Conservation (phyloP, 1,140 invertebrate species). For the Drosophila littoralis region DNA sequence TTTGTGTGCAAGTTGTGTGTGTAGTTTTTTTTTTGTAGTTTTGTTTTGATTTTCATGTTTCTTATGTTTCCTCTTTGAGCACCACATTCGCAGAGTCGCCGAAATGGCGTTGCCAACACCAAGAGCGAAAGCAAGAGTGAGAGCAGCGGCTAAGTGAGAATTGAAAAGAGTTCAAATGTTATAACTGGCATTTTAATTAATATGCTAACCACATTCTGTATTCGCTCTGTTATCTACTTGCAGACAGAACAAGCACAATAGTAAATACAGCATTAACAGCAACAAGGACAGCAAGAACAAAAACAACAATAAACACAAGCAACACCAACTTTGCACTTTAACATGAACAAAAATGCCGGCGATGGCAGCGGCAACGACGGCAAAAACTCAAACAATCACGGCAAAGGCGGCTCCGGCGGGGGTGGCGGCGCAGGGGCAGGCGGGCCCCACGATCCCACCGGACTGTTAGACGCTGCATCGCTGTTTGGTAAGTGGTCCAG, state of each 20-base stretch:
- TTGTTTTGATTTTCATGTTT: conserved; percentile 80
- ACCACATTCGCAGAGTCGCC: conserved; percentile 47
- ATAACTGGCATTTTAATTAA: background rate
- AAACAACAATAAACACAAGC: conserved; percentile 11
- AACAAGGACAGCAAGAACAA: conserved; percentile 12
- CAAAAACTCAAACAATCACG: conserved; percentile 73
- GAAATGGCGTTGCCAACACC: conserved; percentile 58
- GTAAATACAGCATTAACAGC: conserved; percentile 2
- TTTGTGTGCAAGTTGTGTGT: conserved; percentile 30
- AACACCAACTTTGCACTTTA: conserved; percentile 51
- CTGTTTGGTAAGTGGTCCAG: conserved; percentile 87
- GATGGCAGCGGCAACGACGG: conserved; percentile 80
- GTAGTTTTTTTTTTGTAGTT: conserved; percentile 74
- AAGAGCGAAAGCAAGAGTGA: conserved; percentile 33
- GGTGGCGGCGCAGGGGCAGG: conserved; percentile 66
- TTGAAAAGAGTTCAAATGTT: conserved; percentile 11
- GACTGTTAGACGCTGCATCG: conserved; percentile 88
- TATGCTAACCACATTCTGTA: conserved; percentile 5
- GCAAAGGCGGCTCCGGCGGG: conserved; percentile 61
- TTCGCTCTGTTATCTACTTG: conserved; percentile 19
- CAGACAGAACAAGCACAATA: conserved; percentile 52
- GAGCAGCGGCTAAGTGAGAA: conserved; percentile 1
- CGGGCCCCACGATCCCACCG: conserved; percentile 84
- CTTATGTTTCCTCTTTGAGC: conserved; percentile 54
- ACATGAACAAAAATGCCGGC: conserved; percentile 84